These are phyloP conservation scores for Beaufortia kweichowensis DNA, from an alignment of 2,113 vertebrate genomes.

Conservation along the genomic window DNA sequence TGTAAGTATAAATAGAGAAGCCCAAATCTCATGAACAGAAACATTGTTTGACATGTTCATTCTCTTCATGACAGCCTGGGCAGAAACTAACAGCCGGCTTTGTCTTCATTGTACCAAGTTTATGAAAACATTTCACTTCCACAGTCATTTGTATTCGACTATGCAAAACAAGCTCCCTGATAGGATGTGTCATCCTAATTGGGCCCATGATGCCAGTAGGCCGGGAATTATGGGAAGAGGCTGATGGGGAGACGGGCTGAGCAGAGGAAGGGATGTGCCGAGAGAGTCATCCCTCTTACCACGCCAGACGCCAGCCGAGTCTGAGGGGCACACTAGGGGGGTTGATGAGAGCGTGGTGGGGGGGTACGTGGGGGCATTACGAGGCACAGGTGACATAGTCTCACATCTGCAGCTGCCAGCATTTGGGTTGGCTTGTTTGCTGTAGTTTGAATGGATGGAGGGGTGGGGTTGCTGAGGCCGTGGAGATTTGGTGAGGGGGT, in stretches of 20 bases:
- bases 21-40: constrained; percentile 38
- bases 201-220: constrained; percentile 92
- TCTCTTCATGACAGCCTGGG: constrained; percentile 82
- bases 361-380: constrained; percentile 80
- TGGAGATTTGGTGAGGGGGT: constrained; percentile 53
- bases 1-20: constrained; percentile 1
- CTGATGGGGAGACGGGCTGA: constrained; percentile 78
- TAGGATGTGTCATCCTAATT: constrained; percentile 94
- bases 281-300: constrained; percentile 83
- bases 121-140: constrained; percentile 90
- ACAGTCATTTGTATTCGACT: constrained; percentile 89
- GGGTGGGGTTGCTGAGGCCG: constrained; percentile 38
- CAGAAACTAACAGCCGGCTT: constrained; percentile 82
- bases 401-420: constrained; percentile 79
- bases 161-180: constrained; percentile 94
- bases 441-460: constrained; percentile 37
- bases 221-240: constrained; percentile 86
- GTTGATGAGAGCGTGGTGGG: constrained; percentile 80
- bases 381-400: constrained; percentile 87
- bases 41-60: constrained; percentile 91
- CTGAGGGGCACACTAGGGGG: constrained; percentile 82
- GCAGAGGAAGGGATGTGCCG: constrained; percentile 79
- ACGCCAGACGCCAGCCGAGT: constrained; percentile 79
- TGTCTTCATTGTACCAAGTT: constrained; percentile 87
- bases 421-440: constrained; percentile 49